Conservation (phyloP, 2,113 vertebrate genomes). For the Aplodontia rufa region DNA sequence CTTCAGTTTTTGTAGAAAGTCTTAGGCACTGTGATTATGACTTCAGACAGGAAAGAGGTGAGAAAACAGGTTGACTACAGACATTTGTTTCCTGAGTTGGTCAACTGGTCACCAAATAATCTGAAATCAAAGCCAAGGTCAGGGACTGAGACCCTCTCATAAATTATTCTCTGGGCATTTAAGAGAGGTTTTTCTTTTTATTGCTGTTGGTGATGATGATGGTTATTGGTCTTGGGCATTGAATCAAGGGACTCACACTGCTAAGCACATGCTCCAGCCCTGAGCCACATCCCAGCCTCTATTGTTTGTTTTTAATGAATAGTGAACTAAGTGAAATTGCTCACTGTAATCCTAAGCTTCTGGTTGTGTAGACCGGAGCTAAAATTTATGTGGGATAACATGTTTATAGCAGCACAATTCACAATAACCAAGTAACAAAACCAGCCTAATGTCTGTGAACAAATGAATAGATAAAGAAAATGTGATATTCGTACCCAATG, state of each 20-base stretch:
- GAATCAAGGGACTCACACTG: too few species aligned
- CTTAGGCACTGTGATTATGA: not conserved
- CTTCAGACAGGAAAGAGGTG: not conserved
- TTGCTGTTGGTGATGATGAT: not conserved
- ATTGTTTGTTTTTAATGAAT: not conserved
- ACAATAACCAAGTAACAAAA: too few species aligned
- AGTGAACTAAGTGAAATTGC: not conserved
- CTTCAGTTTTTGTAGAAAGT: not conserved
- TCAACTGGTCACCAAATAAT: not conserved
- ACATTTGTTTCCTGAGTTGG: not conserved
- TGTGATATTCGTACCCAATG: too few species aligned
- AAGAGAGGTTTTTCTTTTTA: not conserved
- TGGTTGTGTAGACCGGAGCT: not conserved
- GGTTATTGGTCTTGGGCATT: not conserved
- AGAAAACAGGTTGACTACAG: not conserved
- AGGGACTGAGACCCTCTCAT: not conserved
- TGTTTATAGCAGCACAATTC: too few species aligned
- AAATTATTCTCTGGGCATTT: not conserved
- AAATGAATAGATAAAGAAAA: too few species aligned
- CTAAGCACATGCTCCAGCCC: not conserved
- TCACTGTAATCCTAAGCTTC: not conserved
- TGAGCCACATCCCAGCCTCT: not conserved
- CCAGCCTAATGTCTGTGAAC: too few species aligned
- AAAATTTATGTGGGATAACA: not conserved
- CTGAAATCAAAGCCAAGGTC: conserved; percentile 29